These are phyloP conservation scores for Hippocampus zosterae DNA, from an alignment of 2,113 vertebrate genomes.

Conservation along the genomic window DNA sequence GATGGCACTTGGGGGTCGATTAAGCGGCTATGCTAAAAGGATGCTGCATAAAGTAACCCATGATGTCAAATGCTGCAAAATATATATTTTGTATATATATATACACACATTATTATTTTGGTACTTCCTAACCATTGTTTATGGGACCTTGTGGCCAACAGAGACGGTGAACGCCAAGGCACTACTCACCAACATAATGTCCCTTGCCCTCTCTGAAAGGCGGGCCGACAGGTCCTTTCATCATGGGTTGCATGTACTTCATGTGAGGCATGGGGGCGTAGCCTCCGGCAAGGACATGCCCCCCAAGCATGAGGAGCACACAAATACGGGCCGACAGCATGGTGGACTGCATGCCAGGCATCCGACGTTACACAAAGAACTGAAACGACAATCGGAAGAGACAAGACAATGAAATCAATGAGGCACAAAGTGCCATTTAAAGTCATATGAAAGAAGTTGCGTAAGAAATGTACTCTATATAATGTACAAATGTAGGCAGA, in stretches of 20 bases:
- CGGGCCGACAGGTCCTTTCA: constrained; percentile 94
- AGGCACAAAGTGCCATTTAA: not conserved
- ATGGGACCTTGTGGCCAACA: not conserved
- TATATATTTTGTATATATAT: too few relatives aligned
- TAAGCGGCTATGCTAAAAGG: not conserved
- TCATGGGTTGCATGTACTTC: constrained; percentile 96
- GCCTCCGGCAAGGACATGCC: constrained; percentile 73
- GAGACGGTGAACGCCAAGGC: not conserved
- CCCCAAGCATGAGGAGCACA: constrained; percentile 70
- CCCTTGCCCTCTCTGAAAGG: constrained; percentile 98
- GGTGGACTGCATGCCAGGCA: constrained; percentile 50
- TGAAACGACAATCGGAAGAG: constrained; percentile 15
- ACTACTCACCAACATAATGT: constrained; percentile 90
- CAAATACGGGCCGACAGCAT: constrained; percentile 67
- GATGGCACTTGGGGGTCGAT: not conserved
- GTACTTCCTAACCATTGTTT: not conserved
- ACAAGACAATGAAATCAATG: not conserved
- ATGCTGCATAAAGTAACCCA: not conserved
- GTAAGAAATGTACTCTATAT: not conserved
- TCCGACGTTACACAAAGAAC: constrained; percentile 47
- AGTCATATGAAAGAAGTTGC: not conserved
- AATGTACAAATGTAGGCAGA: too few relatives aligned
- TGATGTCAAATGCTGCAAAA: not conserved
- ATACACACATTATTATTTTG: not conserved
- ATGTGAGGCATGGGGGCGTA: constrained; percentile 82